Evolutionary conservation across 2,113 vertebrate genomes (phyloP).

Genomic region (Aix galericulata): DNA sequence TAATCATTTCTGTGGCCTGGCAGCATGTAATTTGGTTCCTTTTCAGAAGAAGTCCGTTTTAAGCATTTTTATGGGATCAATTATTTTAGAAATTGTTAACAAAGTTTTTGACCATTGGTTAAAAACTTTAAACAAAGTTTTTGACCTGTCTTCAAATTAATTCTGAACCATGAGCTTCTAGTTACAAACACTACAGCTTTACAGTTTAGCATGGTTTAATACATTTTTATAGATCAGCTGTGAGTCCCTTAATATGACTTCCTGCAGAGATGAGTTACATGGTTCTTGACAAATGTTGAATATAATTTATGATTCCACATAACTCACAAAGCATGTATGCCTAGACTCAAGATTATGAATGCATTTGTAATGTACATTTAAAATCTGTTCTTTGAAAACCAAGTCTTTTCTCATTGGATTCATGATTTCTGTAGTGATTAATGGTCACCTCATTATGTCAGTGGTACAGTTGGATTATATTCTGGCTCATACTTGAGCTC

Average conservation of each 20-base stretch:
- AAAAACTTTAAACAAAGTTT: background rate
- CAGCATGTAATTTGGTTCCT: background rate
- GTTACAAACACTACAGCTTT: background rate
- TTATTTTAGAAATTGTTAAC: background rate
- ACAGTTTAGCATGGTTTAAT: background rate
- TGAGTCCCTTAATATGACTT: background rate
- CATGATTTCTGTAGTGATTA: background rate
- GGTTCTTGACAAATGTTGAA: background rate
- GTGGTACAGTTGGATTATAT: background rate
- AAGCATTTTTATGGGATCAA: background rate
- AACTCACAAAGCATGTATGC: background rate
- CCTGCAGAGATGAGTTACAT: background rate
- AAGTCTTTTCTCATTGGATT: background rate
- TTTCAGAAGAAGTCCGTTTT: background rate
- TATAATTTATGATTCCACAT: background rate
- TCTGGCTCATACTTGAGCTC: background rate
- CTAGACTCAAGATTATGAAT: background rate
- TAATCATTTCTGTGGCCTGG: background rate
- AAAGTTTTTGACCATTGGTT: background rate
- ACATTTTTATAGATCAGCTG: background rate
- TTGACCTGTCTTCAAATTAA: background rate
- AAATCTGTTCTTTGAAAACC: constrained; percentile 23
- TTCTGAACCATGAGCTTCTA: background rate
- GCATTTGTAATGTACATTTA: constrained; percentile 21
- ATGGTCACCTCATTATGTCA: background rate